Percentiles rank a stretch among this genome's conserved stretches.
phyloP scores from a whole-genome alignment of 2,888 invertebrate species.

The Stenoptilia bipunctidactyla region DNA sequence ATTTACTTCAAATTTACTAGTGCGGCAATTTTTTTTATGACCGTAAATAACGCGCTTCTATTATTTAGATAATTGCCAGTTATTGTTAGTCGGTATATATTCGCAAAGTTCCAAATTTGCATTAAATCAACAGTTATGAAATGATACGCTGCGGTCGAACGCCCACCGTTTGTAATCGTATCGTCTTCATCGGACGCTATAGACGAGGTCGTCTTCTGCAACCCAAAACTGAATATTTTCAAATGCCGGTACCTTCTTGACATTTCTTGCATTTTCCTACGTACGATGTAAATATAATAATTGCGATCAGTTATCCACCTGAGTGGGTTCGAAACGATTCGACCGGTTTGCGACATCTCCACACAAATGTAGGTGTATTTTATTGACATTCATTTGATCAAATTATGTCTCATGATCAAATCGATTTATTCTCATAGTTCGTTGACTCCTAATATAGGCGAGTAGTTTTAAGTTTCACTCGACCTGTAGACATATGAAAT shows the following conservation, averaged over 20 bases:
- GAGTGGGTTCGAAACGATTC: too few relatives aligned
- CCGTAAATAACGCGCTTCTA: neutral
- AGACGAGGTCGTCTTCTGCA: slow-evolving; percentile 37
- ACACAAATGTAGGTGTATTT: neutral
- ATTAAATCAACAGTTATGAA: neutral
- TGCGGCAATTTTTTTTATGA: neutral
- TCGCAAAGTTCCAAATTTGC: neutral
- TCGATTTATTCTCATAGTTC: neutral
- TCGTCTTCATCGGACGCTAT: slow-evolving; percentile 15
- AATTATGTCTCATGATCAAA: neutral
- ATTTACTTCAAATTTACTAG: neutral
- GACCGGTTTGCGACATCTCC: too few relatives aligned
- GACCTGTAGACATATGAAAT: too few relatives aligned
- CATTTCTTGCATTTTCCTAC: too few relatives aligned
- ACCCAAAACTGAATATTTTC: too few relatives aligned
- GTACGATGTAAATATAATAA: too few relatives aligned
- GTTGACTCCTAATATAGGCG: neutral
- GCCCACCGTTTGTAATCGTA: slow-evolving; percentile 17
- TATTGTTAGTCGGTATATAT: neutral
- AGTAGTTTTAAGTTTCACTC: too few relatives aligned
- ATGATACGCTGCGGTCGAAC: neutral
- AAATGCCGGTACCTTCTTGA: too few relatives aligned
- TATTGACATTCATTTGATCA: neutral
- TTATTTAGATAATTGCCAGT: neutral
- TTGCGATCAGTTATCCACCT: too few relatives aligned